A percentile compares a stretch with the other conserved stretches of the same genome.
Conservation (phyloP, 2,797 vertebrate species). For the Falco peregrinus region DNA sequence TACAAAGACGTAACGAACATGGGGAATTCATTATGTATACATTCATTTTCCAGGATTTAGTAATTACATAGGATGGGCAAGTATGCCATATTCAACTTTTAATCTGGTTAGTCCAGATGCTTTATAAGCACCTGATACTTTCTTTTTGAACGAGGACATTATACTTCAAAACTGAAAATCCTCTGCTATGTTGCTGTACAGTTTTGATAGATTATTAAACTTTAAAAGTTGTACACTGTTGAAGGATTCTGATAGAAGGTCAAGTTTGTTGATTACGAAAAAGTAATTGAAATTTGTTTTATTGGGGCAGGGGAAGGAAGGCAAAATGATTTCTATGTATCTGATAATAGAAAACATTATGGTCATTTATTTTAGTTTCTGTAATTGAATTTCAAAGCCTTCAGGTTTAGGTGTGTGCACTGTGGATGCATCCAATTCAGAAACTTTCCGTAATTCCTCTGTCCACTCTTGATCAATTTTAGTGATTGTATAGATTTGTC, state of each 20-base stretch:
- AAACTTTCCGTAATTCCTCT: conserved; percentile 25
- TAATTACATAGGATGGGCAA: neutral
- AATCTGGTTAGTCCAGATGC: neutral
- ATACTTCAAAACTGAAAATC: neutral
- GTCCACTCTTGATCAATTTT: conserved; percentile 9
- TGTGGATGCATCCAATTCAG: neutral
- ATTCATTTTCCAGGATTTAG: neutral
- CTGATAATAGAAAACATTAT: conserved; percentile 57
- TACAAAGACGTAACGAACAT: neutral
- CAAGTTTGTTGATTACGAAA: conserved; percentile 43
- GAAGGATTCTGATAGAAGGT: conserved; percentile 39
- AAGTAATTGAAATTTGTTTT: conserved; percentile 61
- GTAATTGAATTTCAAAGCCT: conserved; percentile 56
- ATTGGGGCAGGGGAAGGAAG: conserved; percentile 13
- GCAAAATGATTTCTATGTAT: conserved; percentile 45
- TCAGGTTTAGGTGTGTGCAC: neutral
- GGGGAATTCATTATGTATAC: rapidly evolving
- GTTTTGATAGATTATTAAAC: neutral
- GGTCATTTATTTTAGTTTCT: conserved; percentile 54
- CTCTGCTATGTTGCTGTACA: neutral
- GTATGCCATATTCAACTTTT: neutral
- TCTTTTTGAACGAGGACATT: neutral
- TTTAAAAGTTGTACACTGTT: neutral
- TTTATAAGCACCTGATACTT: neutral
- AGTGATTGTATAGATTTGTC: conserved; percentile 26